Percentiles rank a stretch among this genome's conserved stretches.
These are phyloP conservation scores for Cistogaster globosa DNA, from an alignment of 2,888 invertebrate species.

Conservation along the genomic window DNA sequence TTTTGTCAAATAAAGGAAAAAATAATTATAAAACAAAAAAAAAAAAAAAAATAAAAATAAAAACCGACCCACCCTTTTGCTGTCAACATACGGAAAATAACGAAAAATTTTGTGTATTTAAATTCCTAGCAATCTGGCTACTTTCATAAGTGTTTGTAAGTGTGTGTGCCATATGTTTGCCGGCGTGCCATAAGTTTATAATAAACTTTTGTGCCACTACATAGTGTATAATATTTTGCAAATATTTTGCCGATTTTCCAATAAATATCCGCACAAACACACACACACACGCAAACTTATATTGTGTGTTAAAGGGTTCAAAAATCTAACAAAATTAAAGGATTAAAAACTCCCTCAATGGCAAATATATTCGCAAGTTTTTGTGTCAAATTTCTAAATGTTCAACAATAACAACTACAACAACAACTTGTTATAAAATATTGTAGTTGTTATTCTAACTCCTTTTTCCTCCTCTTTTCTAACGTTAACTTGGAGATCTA, in stretches of 20 bases:
- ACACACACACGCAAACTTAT: not conserved
- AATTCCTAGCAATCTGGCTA: slow-evolving; percentile 62
- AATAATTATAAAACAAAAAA: no score
- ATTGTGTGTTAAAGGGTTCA: slow-evolving; percentile 27
- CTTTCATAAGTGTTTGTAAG: slow-evolving; percentile 19
- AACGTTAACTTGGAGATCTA: not conserved
- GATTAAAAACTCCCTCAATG: slow-evolving; percentile 59
- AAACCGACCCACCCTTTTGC: slow-evolving; percentile 64
- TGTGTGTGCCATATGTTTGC: not conserved
- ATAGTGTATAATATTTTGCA: slow-evolving; percentile 6
- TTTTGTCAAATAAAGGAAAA: not conserved
- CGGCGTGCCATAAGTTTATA: slow-evolving; percentile 38
- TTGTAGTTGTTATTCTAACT: slow-evolving; percentile 4
- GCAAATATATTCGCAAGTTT: slow-evolving; percentile 32
- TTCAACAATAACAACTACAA: slow-evolving; percentile 24
- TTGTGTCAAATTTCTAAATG: slow-evolving; percentile 43
- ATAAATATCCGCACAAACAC: not conserved
- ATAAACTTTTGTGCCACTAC: slow-evolving; percentile 19
- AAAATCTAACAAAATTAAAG: slow-evolving; percentile 68
- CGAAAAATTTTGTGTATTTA: slow-evolving; percentile 55
- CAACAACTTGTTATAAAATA: slow-evolving; percentile 23
- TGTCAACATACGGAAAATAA: slow-evolving; percentile 45
- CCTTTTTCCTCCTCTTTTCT: not conserved
- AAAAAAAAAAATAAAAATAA: slow-evolving; percentile 8
- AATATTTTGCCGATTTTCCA: slow-evolving; percentile 17